A percentile compares a stretch with the other conserved stretches of the same genome.
Evolutionary conservation across 2,888 invertebrate genomes (phyloP).

Genomic region (Drosophila suboccidentalis): DNA sequence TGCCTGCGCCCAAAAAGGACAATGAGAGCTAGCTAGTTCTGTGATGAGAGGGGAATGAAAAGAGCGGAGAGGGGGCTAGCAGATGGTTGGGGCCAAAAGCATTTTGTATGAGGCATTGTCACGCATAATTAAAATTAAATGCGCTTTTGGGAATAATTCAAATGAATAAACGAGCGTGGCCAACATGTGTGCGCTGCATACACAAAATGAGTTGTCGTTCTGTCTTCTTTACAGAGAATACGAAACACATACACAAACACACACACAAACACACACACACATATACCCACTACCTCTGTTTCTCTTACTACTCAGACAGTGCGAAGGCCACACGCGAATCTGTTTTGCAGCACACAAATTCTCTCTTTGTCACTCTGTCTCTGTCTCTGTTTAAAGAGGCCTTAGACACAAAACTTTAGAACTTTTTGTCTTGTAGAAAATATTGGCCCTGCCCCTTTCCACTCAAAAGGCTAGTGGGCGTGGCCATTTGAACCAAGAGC

Average conservation of each 20-base stretch:
- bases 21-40: slow-evolving; percentile 1
- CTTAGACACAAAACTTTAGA: slow-evolving; percentile 60
- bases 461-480: slow-evolving; percentile 34
- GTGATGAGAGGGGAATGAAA: no score
- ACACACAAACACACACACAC: slow-evolving; percentile 15
- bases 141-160: slow-evolving; percentile 84
- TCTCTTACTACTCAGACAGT: neutral
- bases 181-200: slow-evolving; percentile 77
- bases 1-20: slow-evolving; percentile 11
- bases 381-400: slow-evolving; percentile 32
- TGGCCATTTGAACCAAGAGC: slow-evolving; percentile 21
- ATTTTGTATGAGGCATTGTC: slow-evolving; percentile 80
- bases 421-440: slow-evolving; percentile 40
- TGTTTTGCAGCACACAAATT: slow-evolving; percentile 24
- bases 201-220: slow-evolving; percentile 69
- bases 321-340: slow-evolving; percentile 36
- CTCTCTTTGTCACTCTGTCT: neutral
- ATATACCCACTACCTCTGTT: neutral
- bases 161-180: slow-evolving; percentile 77
- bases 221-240: slow-evolving; percentile 13
- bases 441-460: neutral
- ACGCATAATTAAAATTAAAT: slow-evolving; percentile 85
- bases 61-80: no score
- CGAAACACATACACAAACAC: slow-evolving; percentile 11
- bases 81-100: slow-evolving; percentile 20